These are phyloP conservation scores for Amitus sp. DNA, from an alignment of 2,888 invertebrate genomes.

Conservation along the genomic window DNA sequence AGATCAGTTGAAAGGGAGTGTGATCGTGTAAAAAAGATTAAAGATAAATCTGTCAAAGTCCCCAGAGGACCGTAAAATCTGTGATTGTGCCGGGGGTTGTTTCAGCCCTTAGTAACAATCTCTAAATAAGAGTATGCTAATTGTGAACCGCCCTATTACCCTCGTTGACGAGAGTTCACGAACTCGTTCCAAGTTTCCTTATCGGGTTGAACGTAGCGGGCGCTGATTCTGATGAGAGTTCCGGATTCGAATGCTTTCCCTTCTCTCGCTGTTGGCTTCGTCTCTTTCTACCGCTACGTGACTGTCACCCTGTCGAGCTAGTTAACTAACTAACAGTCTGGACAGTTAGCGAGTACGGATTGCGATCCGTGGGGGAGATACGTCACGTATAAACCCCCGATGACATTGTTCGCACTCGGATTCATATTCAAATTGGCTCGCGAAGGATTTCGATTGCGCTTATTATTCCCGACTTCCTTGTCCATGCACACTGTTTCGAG, in stretches of 20 bases:
- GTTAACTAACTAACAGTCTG: conserved; percentile 63
- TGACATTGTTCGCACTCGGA: conserved; percentile 65
- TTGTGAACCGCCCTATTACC: conserved; percentile 61
- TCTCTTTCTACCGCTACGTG: conserved; percentile 53
- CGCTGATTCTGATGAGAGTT: conserved; percentile 65
- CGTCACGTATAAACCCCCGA: conserved; percentile 62
- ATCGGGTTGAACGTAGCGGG: conserved; percentile 65
- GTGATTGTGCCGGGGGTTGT: conserved; percentile 8
- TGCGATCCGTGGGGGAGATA: conserved; percentile 63
- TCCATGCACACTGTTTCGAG: conserved; percentile 50
- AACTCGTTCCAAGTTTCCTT: conserved; percentile 59
- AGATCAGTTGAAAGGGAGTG: no score
- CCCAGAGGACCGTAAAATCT: neutral
- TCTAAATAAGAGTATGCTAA: conserved; percentile 59
- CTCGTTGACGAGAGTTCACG: conserved; percentile 48
- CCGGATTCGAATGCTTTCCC: conserved; percentile 61
- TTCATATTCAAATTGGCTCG: conserved; percentile 65
- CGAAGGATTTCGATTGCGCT: conserved; percentile 58
- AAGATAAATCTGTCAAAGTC: neutral
- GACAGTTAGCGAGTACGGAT: conserved; percentile 58
- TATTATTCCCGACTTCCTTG: conserved; percentile 60
- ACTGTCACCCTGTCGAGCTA: conserved; percentile 63
- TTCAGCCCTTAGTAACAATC: conserved; percentile 40
- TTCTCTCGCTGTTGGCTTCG: conserved; percentile 39
- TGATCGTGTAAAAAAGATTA: no score